A percentile compares a stretch with the other conserved stretches of the same genome.
phyloP scores from a whole-genome alignment of 2,888 invertebrate species.

The Cryptus armator region DNA sequence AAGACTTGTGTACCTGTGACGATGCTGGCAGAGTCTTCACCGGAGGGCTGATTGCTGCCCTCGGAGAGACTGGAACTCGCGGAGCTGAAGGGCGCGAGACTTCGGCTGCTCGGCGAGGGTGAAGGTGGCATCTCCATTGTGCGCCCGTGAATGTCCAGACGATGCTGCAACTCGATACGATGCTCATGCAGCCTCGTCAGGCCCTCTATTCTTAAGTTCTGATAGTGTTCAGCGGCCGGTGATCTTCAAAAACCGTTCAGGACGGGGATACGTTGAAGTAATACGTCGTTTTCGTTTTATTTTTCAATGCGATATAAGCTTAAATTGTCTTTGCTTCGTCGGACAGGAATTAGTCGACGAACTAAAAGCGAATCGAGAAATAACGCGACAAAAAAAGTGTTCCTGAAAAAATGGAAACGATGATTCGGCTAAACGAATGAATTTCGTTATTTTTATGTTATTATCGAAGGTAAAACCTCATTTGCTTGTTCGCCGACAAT shows the following conservation, averaged over 20 bases:
- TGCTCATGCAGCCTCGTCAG: conserved; percentile 84
- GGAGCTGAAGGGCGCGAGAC: conserved; percentile 93
- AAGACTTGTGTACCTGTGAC: conserved; percentile 90
- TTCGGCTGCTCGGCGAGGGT: conserved; percentile 94
- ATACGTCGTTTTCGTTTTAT: conserved; percentile 44
- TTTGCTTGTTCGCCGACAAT: conserved; percentile 26
- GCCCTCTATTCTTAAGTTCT: conserved; percentile 84
- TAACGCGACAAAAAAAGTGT: background rate
- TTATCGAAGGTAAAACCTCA: background rate
- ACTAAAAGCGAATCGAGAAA: conserved; percentile 27
- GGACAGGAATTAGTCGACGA: conserved; percentile 28
- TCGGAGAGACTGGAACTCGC: conserved; percentile 95
- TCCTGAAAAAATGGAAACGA: no score
- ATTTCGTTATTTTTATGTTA: no score
- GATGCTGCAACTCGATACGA: conserved; percentile 83
- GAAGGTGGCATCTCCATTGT: conserved; percentile 89
- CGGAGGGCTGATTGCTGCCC: conserved; percentile 86
- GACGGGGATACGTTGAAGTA: conserved; percentile 41
- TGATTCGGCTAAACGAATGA: no score
- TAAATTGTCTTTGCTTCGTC: conserved; percentile 82
- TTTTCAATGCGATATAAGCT: conserved; percentile 76
- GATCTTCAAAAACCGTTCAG: conserved; percentile 81
- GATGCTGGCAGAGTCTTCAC: conserved; percentile 91
- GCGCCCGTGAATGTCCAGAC: conserved; percentile 84
- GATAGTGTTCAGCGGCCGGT: conserved; percentile 83